A percentile compares a stretch with the other conserved stretches of the same genome.
phyloP scores from a whole-genome alignment of 2,113 vertebrate species.

The Colius striatus region DNA sequence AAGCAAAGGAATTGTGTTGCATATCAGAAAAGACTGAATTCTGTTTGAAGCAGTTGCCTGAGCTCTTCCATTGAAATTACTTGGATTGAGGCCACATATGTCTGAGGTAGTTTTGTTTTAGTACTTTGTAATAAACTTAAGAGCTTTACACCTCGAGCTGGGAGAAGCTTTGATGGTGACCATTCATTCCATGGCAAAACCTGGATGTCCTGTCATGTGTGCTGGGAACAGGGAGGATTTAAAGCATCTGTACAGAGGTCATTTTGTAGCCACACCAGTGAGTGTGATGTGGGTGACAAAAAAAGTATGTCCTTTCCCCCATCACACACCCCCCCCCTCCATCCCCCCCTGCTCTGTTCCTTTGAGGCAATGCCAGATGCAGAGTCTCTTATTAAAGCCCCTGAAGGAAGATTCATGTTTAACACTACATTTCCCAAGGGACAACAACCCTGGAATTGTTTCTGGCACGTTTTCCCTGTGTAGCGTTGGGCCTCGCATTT shows the following conservation, averaged over 20 bases:
- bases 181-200: not conserved
- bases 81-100: not conserved
- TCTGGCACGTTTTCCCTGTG: not conserved
- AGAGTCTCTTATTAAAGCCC: conserved; percentile 9
- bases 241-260: not conserved
- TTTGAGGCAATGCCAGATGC: not conserved
- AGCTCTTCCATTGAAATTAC: not conserved
- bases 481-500: not conserved
- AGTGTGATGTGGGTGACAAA: not conserved
- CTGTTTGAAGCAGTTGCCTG: not conserved
- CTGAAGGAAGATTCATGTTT: not conserved
- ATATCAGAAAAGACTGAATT: not conserved
- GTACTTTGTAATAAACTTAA: conserved; percentile 9
- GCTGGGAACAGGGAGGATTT: not conserved
- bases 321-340: fast-evolving
- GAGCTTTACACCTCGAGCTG: conserved; percentile 15
- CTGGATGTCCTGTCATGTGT: fast-evolving
- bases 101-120: not conserved
- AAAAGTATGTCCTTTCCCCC: not conserved
- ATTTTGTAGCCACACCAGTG: not conserved
- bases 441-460: conserved; percentile 38
- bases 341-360: not conserved
- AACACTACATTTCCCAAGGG: not conserved
- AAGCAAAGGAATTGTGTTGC: not conserved
- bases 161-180: not conserved